Base-by-base conservation (phyloP, 2,113 vertebrate genomes). In the Leucopsar rothschildi region DNA sequence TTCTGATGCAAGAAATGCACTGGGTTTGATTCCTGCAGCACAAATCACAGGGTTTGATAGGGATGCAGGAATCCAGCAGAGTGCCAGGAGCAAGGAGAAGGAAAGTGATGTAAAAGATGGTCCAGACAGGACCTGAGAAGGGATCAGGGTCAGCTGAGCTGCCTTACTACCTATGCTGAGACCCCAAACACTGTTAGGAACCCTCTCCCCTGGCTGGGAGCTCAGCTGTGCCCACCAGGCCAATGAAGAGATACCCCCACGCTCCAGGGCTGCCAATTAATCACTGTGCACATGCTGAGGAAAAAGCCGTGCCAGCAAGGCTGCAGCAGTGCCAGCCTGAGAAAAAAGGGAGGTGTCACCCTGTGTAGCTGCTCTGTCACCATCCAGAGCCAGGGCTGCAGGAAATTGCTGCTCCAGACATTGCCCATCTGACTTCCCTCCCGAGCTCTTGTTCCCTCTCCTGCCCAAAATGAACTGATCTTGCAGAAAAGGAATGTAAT, bases 401-500 rank as follows among this genome's bases (percentile, higher is more conserved):
- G 52, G 50, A 35, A 13, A 11, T 21, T 33, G 29, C 82, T 1
- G 13, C 75, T 86, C 33, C 55, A 66, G 42, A 71, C 11, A 40
- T 4, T 4, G 0, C 28, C 76, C 15, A 0, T 42, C 66, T 13
- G 56, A 63, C 82, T 68, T 53, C 44, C 22, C 82, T 81, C 4
- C 0, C 17, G 7, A 85, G 66, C 33, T 52, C 85, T 31, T 28
- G 5, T 18, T 81, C 80, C 68, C 19, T 47, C 42, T 81, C 72
- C 37, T 57, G 25, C 64, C 52, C 20, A 39, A 94, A 95, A 81
- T 4, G n/a, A 90, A 39, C 82, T 57, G 73, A 82, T 22, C 88
- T 87, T 61, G 39, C 29, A 82, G 86, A 66, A 92, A 72, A 87
- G 40, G 66, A 93, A 95, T 63, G 71, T 13, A 71, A 92, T 96